Evolutionary conservation across 2,113 vertebrate genomes (phyloP).

Genomic region (Baryphthengus martii): DNA sequence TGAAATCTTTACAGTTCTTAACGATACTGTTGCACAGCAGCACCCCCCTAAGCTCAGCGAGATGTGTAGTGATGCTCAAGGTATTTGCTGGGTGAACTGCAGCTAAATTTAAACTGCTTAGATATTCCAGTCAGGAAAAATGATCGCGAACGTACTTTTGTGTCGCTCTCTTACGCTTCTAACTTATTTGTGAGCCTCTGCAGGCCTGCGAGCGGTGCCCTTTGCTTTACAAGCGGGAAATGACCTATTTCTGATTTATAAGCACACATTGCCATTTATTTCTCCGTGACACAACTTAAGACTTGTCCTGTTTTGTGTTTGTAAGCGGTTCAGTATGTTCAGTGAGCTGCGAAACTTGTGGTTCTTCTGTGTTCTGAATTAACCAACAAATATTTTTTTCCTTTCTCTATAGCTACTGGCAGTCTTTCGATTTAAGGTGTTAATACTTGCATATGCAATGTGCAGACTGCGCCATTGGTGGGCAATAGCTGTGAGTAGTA

Average conservation of each 20-base stretch:
- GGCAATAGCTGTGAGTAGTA: constrained; percentile 89
- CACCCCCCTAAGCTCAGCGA: background rate
- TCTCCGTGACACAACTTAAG: background rate
- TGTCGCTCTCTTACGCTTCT: background rate
- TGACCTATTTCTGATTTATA: background rate
- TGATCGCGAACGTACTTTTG: background rate
- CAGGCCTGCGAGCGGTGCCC: background rate
- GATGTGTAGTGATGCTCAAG: background rate
- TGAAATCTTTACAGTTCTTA: background rate
- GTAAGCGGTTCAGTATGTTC: background rate
- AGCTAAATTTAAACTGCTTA: background rate
- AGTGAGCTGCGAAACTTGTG: background rate
- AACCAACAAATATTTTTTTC: constrained; percentile 41
- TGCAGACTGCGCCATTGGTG: constrained; percentile 94
- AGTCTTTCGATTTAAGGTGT: constrained; percentile 88
- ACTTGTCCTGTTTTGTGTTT: background rate
- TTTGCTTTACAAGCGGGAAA: background rate
- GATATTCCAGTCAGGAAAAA: background rate
- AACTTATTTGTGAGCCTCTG: background rate
- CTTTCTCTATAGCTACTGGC: constrained; percentile 83
- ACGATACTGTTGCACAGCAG: background rate
- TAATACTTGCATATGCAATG: constrained; percentile 93
- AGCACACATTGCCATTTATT: background rate
- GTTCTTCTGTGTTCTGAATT: constrained; percentile 43
- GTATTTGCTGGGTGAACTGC: background rate